Evolutionary conservation across 1,140 invertebrate species (phyloP).

Genomic region (Zaprionus africanus): DNA sequence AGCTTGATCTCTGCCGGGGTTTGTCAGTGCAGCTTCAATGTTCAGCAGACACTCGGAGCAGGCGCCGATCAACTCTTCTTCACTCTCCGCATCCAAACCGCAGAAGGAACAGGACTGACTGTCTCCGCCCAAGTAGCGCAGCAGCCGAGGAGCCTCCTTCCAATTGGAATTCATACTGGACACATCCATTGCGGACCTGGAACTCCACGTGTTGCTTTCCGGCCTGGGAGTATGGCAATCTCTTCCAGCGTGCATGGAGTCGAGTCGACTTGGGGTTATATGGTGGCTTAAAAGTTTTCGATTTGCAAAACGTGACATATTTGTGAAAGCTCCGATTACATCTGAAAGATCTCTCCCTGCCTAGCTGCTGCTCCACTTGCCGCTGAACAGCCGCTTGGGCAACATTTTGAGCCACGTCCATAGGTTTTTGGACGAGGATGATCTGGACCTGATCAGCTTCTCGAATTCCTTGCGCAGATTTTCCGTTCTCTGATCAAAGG

Average conservation of each 20-base stretch:
- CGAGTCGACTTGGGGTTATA: conserved; percentile 23
- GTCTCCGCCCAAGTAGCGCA: conserved; percentile 17
- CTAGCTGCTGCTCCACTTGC: background rate
- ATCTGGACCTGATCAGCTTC: too few relatives aligned
- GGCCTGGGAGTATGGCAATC: background rate
- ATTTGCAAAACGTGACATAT: conserved; percentile 47
- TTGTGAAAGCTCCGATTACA: conserved; percentile 8
- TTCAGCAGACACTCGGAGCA: conserved; percentile 36
- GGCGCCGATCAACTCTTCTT: conserved; percentile 13
- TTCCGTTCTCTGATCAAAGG: too few relatives aligned
- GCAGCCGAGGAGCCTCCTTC: too few relatives aligned
- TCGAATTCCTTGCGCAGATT: too few relatives aligned
- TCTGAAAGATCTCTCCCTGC: background rate
- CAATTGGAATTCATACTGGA: background rate
- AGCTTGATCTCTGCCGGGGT: background rate
- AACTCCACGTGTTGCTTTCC: background rate
- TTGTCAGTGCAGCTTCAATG: conserved; percentile 29
- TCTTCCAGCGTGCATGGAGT: background rate
- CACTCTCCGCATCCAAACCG: conserved; percentile 21
- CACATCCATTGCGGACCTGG: background rate
- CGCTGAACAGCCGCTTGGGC: conserved; percentile 1
- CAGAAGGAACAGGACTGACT: conserved; percentile 8
- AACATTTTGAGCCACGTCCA: conserved; percentile 36
- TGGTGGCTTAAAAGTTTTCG: conserved; percentile 63
- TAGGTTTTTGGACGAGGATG: background rate